These are phyloP conservation scores for Adela reaumurella DNA, from an alignment of 2,888 invertebrate genomes.

Conservation along the genomic window DNA sequence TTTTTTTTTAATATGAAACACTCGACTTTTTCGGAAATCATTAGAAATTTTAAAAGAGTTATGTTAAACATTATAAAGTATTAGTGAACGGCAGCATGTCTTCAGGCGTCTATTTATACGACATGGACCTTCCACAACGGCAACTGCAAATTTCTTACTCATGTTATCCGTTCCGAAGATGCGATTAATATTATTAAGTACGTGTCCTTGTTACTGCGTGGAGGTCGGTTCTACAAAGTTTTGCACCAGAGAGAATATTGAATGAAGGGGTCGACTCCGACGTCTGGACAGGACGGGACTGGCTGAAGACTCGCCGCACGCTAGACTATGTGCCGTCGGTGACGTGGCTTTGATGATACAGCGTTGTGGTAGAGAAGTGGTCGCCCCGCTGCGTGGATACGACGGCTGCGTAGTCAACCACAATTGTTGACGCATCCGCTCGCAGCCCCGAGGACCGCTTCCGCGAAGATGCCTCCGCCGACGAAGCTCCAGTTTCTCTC, in stretches of 20 bases:
- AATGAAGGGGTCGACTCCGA: background rate
- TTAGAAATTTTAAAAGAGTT: too few relatives aligned
- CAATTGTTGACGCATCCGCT: background rate
- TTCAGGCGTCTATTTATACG: too few relatives aligned
- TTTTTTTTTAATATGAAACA: too few relatives aligned
- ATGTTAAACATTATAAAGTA: too few relatives aligned
- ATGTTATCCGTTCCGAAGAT: too few relatives aligned
- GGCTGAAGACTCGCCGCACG: slow-evolving; percentile 1
- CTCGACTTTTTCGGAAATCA: too few relatives aligned
- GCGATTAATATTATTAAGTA: too few relatives aligned
- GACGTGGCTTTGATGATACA: too few relatives aligned
- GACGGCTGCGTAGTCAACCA: background rate
- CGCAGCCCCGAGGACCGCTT: slow-evolving; percentile 1
- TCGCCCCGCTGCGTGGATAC: background rate
- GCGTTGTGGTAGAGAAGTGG: too few relatives aligned
- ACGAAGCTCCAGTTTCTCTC: slow-evolving; percentile 1
- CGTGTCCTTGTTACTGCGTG: background rate
- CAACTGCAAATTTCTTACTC: too few relatives aligned
- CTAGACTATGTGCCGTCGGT: background rate
- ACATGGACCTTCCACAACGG: too few relatives aligned
- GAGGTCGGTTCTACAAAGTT: slow-evolving; percentile 44
- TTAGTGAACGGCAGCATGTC: too few relatives aligned
- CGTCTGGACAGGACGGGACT: background rate
- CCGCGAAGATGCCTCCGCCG: slow-evolving; percentile 1
- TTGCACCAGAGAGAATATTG: slow-evolving; percentile 44